phyloP scores from a whole-genome alignment of 2,888 invertebrate species.

The Palloptera scutellata region DNA sequence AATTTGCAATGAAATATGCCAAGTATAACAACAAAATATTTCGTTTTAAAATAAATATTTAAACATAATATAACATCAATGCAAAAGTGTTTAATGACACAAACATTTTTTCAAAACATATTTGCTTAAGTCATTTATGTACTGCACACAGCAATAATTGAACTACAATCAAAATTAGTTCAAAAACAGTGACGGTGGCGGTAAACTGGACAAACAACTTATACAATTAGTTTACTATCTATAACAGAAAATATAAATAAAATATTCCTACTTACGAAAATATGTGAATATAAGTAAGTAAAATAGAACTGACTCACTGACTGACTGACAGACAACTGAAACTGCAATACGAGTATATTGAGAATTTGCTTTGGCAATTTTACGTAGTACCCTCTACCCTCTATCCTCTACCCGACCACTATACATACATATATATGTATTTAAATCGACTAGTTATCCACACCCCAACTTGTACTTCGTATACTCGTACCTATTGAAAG shows the following conservation, averaged over 20 bases:
- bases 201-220: neutral
- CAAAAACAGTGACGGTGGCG: neutral
- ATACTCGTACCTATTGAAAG: constrained; percentile 47
- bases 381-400: no score
- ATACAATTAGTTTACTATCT: no score
- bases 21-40: constrained; percentile 7
- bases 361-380: neutral
- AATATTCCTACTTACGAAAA: no score
- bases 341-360: neutral
- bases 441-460: no score
- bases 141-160: neutral
- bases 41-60: neutral
- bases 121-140: constrained; percentile 1
- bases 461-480: no score
- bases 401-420: no score
- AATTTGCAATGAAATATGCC: constrained; percentile 25
- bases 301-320: neutral
- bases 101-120: neutral
- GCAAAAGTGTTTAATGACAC: neutral
- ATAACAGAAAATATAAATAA: no score
- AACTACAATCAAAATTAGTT: neutral
- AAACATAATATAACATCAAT: neutral
- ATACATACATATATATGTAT: no score
- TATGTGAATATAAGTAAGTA: no score
- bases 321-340: neutral